Percentiles rank a stretch among this genome's conserved stretches.
phyloP scores from a whole-genome alignment of 2,113 vertebrate species.

The Plecturocebus donacophilus region DNA sequence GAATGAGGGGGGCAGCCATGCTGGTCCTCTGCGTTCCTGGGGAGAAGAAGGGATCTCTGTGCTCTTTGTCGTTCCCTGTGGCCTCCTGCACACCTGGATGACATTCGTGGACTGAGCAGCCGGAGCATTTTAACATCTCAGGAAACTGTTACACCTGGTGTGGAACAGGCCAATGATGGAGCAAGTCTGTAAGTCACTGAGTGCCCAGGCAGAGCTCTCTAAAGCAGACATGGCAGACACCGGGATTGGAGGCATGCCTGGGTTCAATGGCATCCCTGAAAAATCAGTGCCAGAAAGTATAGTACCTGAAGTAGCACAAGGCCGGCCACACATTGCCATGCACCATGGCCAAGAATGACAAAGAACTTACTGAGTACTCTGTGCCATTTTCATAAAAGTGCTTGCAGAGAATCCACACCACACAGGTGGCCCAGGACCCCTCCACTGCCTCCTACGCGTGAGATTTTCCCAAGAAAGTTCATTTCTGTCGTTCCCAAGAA shows the following conservation, averaged over 20 bases:
- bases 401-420: not conserved
- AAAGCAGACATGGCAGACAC: not conserved
- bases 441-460: rapidly evolving
- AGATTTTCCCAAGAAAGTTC: rapidly evolving
- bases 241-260: not conserved
- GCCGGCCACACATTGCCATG: not conserved
- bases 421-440: not conserved
- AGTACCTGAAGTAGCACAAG: not conserved
- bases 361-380: not conserved
- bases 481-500: not conserved
- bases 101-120: too few relatives aligned
- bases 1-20: rapidly evolving
- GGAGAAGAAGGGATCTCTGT: too few relatives aligned
- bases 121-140: not conserved
- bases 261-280: not conserved
- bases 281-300: not conserved
- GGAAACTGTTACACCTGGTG: rapidly evolving
- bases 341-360: not conserved
- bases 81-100: rapidly evolving
- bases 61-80: rapidly evolving
- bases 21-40: rapidly evolving
- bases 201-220: not conserved
- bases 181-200: rapidly evolving
- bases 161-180: rapidly evolving
- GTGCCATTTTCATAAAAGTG: not conserved